Evolutionary conservation across 2,888 invertebrate species (phyloP), one percentile per base, ranked within the genome.

Genomic region (Plusia festucae): DNA sequence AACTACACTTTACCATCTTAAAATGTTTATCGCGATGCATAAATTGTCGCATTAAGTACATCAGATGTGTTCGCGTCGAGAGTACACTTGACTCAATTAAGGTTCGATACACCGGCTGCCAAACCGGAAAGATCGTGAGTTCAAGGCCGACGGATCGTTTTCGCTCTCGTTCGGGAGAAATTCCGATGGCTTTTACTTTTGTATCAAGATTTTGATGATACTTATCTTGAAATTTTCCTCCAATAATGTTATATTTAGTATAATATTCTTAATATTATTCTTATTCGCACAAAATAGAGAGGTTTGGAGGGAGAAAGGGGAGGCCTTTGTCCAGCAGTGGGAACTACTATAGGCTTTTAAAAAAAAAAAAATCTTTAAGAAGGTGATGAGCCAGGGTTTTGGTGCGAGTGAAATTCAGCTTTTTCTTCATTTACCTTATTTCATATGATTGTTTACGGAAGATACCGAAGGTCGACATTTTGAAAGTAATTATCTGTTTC

Each of bases 81-180:
- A 54, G 53, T 73, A 79, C 80, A 82, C 83, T 83, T 83, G 83
- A 83, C 82, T 82, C 74, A 68, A 70, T 79, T 82, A 70, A 66
- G 70, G 83, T 83, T 82, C 83, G 81, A 71, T 72, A 69, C 73
- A 49, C 70, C 66, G 76, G 70, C 76, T 68, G 60, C 60, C 68
- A 73, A 78, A 81, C 82, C 82, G 80, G 82, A 82, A 81, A 82
- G 78, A 81, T 76, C 65, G 61, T 49, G 70, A 61, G 76, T 79
- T 82, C 82, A 82, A 82, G 82, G 82, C 60, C 70, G 63, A 27
- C 11, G 27, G 65, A 65, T 63, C 67, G 66, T 53, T 78, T 77
- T 81, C 81, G 73, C 78, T 82, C 62, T 81, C 73, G 57, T 30
- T 60, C 15, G 15, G 32, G 66, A 68, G 79, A 73, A 73, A 81